Evolutionary conservation across 2,888 invertebrate genomes (phyloP).

Genomic region (Nomada ruficornis): DNA sequence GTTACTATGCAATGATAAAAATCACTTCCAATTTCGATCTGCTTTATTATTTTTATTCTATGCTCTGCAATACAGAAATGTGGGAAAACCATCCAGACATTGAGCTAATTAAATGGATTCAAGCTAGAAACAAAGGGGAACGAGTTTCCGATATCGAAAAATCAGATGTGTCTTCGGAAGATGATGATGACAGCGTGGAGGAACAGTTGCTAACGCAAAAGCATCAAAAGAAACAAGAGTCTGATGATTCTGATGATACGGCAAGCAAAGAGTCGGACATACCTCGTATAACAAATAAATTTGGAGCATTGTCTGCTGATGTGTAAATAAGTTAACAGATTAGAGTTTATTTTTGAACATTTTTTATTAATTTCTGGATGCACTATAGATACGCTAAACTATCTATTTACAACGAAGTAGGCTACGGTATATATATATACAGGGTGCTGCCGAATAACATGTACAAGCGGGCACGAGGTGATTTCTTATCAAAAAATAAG

Average conservation of each 20-base stretch:
- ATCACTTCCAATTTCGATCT: background rate
- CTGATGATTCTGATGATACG: constrained; percentile 58
- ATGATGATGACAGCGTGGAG: constrained; percentile 74
- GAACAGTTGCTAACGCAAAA: constrained; percentile 42
- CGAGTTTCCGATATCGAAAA: constrained; percentile 64
- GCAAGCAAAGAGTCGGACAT: constrained; percentile 73
- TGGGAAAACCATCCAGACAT: constrained; percentile 88
- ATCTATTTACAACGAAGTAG: constrained; percentile 51
- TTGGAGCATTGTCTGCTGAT: constrained; percentile 83
- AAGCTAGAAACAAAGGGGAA: constrained; percentile 85
- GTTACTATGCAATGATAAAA: background rate
- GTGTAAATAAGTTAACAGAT: constrained; percentile 23
- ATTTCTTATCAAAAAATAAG: too few relatives aligned
- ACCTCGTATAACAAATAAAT: constrained; percentile 84
- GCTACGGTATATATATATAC: background rate
- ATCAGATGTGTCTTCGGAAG: constrained; percentile 72
- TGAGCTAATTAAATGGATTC: constrained; percentile 88
- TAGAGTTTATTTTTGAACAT: constrained; percentile 4
- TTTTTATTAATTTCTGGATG: constrained; percentile 43
- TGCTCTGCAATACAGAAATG: constrained; percentile 84
- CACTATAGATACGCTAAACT: constrained; percentile 14
- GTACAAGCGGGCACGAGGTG: too few relatives aligned
- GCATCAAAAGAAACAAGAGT: constrained; percentile 23
- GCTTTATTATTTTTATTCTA: background rate
- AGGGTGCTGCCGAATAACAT: too few relatives aligned